Conservation (phyloP, 2,888 invertebrate genomes). For the Mongoloraphidia duomilia region DNA sequence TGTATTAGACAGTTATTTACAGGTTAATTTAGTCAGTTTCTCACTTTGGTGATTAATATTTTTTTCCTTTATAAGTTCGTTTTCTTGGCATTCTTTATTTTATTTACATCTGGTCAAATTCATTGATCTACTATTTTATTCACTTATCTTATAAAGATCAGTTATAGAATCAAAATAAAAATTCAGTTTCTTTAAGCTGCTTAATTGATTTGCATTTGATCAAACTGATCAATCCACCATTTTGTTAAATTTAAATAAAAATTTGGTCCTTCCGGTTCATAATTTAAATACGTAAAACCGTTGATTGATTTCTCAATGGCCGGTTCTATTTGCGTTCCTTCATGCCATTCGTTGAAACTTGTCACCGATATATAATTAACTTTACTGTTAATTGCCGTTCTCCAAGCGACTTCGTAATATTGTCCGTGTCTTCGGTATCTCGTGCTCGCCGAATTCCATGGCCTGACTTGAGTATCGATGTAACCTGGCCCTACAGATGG, state of each 20-base stretch:
- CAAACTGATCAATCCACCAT: conserved; percentile 41
- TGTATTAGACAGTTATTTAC: too few relatives aligned
- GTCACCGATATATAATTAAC: conserved; percentile 46
- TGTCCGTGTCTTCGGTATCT: conserved; percentile 37
- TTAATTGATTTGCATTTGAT: conserved; percentile 23
- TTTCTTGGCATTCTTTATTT: too few relatives aligned
- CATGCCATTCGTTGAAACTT: conserved; percentile 63
- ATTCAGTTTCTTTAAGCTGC: background rate
- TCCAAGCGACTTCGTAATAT: conserved; percentile 50
- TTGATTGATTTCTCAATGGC: conserved; percentile 32
- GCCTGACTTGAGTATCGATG: conserved; percentile 45
- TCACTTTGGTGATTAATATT: too few relatives aligned
- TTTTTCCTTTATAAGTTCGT: too few relatives aligned
- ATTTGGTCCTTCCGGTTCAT: conserved; percentile 41
- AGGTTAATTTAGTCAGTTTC: too few relatives aligned
- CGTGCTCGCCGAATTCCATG: conserved; percentile 41
- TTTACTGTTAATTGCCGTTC: conserved; percentile 39
- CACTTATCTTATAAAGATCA: too few relatives aligned
- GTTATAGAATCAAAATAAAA: background rate
- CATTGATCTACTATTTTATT: too few relatives aligned
- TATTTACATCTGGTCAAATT: too few relatives aligned
- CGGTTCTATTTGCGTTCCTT: conserved; percentile 61
- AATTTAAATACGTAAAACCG: conserved; percentile 37
- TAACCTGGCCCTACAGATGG: conserved; percentile 60
- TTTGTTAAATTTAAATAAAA: conserved; percentile 50